Evolutionary conservation across 2,113 vertebrate genomes (phyloP).

Genomic region (Cygnus buccinator): DNA sequence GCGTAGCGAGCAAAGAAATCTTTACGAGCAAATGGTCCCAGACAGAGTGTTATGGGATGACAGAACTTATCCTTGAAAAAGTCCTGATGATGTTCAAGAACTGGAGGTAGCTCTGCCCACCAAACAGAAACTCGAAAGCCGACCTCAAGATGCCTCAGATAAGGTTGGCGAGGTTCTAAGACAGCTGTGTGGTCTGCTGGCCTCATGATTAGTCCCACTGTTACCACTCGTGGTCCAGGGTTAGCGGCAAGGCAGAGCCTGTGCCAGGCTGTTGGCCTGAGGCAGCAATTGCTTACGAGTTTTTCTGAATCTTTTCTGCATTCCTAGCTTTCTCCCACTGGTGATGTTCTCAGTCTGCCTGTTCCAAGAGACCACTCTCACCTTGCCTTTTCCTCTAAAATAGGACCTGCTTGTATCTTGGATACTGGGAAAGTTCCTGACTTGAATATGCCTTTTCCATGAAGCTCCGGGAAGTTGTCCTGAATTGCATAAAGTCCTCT

Average conservation of each 20-base stretch:
- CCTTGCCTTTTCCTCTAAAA: not conserved
- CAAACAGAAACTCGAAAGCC: not conserved
- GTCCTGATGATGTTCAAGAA: not conserved
- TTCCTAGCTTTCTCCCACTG: not conserved
- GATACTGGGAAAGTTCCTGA: not conserved
- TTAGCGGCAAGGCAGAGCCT: not conserved
- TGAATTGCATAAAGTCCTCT: not conserved
- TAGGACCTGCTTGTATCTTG: not conserved
- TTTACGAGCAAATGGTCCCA: accelerated
- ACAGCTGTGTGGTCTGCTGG: not conserved
- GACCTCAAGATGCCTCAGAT: not conserved
- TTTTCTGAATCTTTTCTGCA: not conserved
- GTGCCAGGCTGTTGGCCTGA: not conserved
- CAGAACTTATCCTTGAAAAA: not conserved
- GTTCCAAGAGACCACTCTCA: not conserved
- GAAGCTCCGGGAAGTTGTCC: not conserved
- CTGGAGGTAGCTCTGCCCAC: not conserved
- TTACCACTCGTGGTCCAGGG: not conserved
- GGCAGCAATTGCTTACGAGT: not conserved
- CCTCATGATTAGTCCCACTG: not conserved
- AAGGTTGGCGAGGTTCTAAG: not conserved
- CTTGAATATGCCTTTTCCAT: no score
- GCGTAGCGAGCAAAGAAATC: accelerated
- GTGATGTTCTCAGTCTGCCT: no score
- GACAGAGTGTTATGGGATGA: not conserved